Evolutionary conservation across 2,797 vertebrate species (phyloP).

Genomic region (Brachymystax lenok): DNA sequence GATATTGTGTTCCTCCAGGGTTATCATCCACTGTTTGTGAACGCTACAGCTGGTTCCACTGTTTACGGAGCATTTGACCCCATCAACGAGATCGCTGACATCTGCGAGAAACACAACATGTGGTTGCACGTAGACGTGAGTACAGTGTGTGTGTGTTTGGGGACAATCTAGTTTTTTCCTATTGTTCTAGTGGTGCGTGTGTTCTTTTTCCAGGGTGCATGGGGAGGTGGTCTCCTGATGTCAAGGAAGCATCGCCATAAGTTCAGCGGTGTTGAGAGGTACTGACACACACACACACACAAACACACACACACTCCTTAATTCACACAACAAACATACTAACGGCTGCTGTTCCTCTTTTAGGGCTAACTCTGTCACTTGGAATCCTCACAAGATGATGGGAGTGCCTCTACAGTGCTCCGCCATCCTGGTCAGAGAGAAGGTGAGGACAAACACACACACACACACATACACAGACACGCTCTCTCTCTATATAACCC

Average conservation of each 20-base stretch:
- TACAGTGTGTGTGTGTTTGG: constrained; percentile 27
- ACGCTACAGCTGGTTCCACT: constrained; percentile 93
- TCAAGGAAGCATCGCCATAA: constrained; percentile 96
- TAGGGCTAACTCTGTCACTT: constrained; percentile 89
- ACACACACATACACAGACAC: not conserved
- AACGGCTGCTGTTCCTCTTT: constrained; percentile 26
- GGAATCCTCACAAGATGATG: constrained; percentile 99
- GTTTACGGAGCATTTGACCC: constrained; percentile 98
- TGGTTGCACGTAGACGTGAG: constrained; percentile 99
- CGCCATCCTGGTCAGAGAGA: constrained; percentile 94
- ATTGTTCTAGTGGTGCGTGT: constrained; percentile 10
- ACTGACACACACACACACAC: constrained; percentile 27
- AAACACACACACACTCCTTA: not conserved
- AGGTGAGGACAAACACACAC: constrained; percentile 74
- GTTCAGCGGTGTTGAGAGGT: constrained; percentile 93
- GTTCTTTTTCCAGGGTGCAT: constrained; percentile 84
- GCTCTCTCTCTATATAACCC: constrained; percentile 15
- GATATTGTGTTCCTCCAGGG: constrained; percentile 75
- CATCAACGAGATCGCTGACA: constrained; percentile 94
- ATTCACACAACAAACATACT: constrained; percentile 3
- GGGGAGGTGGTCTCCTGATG: constrained; percentile 98
- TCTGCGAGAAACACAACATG: constrained; percentile 96
- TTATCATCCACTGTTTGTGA: constrained; percentile 91
- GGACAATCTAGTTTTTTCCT: not conserved
- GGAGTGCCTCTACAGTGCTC: constrained; percentile 96